Evolutionary conservation across 2,888 invertebrate species (phyloP).

Genomic region (Nomada lathburiana): DNA sequence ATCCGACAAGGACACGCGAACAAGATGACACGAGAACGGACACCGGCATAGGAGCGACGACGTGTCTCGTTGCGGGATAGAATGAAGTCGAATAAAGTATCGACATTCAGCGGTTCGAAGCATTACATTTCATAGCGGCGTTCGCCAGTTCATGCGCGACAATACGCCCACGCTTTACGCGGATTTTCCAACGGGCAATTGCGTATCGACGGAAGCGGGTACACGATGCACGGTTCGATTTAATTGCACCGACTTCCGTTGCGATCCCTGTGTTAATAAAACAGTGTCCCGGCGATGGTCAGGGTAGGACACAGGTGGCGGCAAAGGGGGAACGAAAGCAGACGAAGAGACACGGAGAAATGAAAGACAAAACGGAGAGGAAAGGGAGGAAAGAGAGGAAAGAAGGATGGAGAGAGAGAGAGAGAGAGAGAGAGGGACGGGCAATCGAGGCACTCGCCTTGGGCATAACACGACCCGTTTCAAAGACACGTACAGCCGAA

Average conservation of each 20-base stretch:
- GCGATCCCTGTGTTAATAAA: constrained; percentile 12
- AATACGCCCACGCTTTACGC: neutral
- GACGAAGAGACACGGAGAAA: neutral
- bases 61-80: constrained; percentile 2
- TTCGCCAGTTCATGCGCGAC: neutral
- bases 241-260: constrained; percentile 24
- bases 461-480: constrained; percentile 81
- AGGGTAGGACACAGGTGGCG: neutral
- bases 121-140: neutral
- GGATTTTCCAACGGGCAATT: constrained; percentile 4
- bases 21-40: neutral
- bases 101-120: constrained; percentile 16
- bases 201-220: constrained; percentile 14
- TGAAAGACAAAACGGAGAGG: constrained; percentile 13
- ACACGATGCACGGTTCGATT: constrained; percentile 15
- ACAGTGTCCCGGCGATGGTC: neutral
- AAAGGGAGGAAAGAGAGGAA: constrained; percentile 9
- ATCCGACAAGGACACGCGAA: neutral
- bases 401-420: neutral
- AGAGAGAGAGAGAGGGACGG: constrained; percentile 50
- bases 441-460: constrained; percentile 74
- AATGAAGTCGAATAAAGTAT: constrained; percentile 8
- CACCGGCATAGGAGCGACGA: constrained; percentile 14
- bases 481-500: constrained; percentile 81
- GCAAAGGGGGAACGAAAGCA: too few relatives aligned